Evolutionary conservation across 2,113 vertebrate species (phyloP), one percentile per base, ranked within the genome.

Genomic region (Ochotona princeps): DNA sequence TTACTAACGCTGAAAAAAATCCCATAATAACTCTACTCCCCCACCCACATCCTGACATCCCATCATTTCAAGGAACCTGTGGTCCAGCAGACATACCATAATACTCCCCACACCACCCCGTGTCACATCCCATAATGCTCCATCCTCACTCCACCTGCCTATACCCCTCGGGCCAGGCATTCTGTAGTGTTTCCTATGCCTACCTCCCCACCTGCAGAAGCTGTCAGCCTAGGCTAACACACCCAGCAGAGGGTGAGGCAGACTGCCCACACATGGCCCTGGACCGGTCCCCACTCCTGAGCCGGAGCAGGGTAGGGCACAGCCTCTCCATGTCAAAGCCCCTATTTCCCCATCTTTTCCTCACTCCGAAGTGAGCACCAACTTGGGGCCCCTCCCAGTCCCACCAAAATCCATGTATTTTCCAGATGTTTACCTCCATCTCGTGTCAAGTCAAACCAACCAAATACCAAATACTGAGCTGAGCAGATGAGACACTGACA

Each of bases 171-270:
- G 91, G 75, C 49, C 78, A 80, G 80, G 76, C 92, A 97, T 88
- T 91, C 94, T 96, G 96, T 97, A 97, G 96, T 96, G 96, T n/a
- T 44, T 89, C 97, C 80, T 66, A 66, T 78, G 81, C 90, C 74
- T 92, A 51, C 93, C 92, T 95, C 83, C 79, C 97, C 98, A 97
- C 97, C 98, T 97, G 94, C 95, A 96, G 83, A 81, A 95, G 96
- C 97, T 97, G 97, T 97, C 98, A 98, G 98, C 97, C 98, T 98
- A 96, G 98, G 98, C 98, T 98, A 98, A 88, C 97, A n/a, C 6
- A 96, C 79, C 79, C 63, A 73, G 84, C 83, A 79, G 18, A 91
- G 90, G 88, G 79, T 81, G 54, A 87, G 90, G 85, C 80, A 63
- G 79, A 51, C 83, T 70, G 17, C 80, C 54, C 79, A 94, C 69